phyloP scores from a whole-genome alignment of 2,888 invertebrate genomes.

The Aleiodes testaceus region DNA sequence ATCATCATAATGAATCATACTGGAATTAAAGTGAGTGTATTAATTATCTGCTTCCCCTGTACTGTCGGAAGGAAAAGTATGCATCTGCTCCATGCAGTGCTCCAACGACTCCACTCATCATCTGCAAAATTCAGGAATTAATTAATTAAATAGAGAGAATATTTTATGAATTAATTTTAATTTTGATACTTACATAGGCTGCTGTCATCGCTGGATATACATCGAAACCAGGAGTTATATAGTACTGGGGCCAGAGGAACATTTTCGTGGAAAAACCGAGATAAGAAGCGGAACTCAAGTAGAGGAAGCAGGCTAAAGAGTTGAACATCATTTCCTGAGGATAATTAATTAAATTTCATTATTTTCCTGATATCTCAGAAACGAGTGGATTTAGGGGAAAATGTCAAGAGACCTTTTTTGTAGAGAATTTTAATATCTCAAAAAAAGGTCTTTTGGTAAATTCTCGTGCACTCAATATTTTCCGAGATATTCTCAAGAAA shows the following conservation, averaged over 20 bases:
- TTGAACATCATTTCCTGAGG: slow-evolving; percentile 88
- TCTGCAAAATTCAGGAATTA: slow-evolving; percentile 76
- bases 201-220: slow-evolving; percentile 93
- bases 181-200: slow-evolving; percentile 82
- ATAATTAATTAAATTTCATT: slow-evolving; percentile 38
- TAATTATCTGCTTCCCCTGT: slow-evolving; percentile 77
- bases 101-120: slow-evolving; percentile 84
- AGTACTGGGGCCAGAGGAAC: slow-evolving; percentile 84
- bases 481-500: slow-evolving; percentile 54
- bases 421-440: too few relatives aligned
- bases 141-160: slow-evolving; percentile 41
- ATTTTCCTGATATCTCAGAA: background rate
- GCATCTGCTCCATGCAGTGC: slow-evolving; percentile 86
- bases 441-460: background rate
- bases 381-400: background rate
- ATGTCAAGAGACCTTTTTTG: too few relatives aligned
- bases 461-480: slow-evolving; percentile 1
- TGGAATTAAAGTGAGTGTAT: background rate
- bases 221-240: slow-evolving; percentile 83
- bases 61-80: slow-evolving; percentile 83
- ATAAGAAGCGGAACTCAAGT: slow-evolving; percentile 85
- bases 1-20: background rate
- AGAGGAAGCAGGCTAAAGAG: slow-evolving; percentile 83
- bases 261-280: slow-evolving; percentile 86
- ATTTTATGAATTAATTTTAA: too few relatives aligned